Conservation (phyloP, 2,797 vertebrate species). For the Naso thynnoides region DNA sequence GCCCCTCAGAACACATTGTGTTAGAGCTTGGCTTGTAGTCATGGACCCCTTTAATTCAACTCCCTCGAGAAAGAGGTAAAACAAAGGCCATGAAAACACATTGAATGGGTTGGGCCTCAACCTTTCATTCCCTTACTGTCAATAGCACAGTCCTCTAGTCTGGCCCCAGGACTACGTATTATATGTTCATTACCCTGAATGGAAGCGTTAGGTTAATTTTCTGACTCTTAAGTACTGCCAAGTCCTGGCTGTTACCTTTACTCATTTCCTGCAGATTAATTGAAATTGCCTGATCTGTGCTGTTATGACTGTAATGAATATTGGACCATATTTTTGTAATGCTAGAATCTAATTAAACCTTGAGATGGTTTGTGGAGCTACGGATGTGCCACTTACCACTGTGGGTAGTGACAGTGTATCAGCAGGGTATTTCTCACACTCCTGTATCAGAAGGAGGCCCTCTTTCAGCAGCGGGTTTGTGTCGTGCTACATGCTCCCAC, state of each 20-base stretch:
- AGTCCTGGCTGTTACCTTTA: conserved; percentile 8
- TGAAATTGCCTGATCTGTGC: conserved; percentile 19
- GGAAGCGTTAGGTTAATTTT: conserved; percentile 31
- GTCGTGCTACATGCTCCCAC: conserved; percentile 40
- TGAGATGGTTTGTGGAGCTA: conserved; percentile 3
- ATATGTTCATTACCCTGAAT: conserved; percentile 24
- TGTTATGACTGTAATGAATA: neutral
- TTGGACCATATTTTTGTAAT: neutral
- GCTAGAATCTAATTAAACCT: neutral
- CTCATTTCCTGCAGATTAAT: conserved; percentile 53
- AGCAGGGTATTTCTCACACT: conserved; percentile 36
- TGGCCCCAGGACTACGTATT: conserved; percentile 11
- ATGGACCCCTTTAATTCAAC: conserved; percentile 69
- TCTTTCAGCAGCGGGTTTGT: conserved; percentile 6
- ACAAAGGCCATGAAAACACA: conserved; percentile 70
- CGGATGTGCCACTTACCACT: conserved; percentile 14
- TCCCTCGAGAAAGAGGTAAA: conserved; percentile 64
- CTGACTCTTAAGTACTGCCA: neutral
- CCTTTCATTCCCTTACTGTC: conserved; percentile 38
- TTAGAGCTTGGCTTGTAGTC: conserved; percentile 54
- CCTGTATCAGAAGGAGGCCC: conserved; percentile 19
- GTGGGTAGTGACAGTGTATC: conserved; percentile 29
- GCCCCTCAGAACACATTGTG: conserved; percentile 73
- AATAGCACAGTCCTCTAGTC: conserved; percentile 4
- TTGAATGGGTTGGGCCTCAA: conserved; percentile 55